These are phyloP conservation scores for Cassiopea xamachana DNA, from an alignment of 30 jellyfish, hydroid and myxozoan species.

Conservation along the genomic window DNA sequence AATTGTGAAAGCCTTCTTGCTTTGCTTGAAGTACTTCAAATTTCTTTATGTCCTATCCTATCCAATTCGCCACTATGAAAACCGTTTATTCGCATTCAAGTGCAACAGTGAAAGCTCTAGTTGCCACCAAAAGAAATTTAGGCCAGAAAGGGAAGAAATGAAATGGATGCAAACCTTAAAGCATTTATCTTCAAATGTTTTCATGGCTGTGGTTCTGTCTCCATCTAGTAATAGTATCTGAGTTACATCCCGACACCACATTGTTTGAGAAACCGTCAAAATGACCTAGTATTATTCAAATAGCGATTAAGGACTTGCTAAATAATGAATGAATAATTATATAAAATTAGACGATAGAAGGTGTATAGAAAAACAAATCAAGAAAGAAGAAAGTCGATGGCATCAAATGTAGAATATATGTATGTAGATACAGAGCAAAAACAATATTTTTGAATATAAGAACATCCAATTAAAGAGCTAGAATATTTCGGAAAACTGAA, in stretches of 20 bases:
- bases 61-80: too few species aligned
- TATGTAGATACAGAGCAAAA: not conserved
- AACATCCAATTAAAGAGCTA: not conserved
- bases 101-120: too few species aligned
- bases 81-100: too few species aligned
- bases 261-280: constrained; percentile 94
- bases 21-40: too few species aligned
- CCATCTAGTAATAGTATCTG: constrained; percentile 64
- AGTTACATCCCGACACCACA: constrained; percentile 96
- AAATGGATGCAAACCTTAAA: constrained; percentile 51
- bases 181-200: constrained; percentile 83
- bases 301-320: not conserved
- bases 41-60: too few species aligned
- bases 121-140: too few species aligned
- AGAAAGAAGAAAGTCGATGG: not conserved
- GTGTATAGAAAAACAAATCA: not conserved
- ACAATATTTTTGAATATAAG: not conserved
- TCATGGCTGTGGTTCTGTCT: constrained; percentile 69
- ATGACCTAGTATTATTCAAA: constrained; percentile 72
- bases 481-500: too few species aligned
- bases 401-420: not conserved
- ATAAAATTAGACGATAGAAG: not conserved
- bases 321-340: not conserved
- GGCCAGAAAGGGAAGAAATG: too few species aligned
- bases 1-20: too few species aligned